phyloP scores from a whole-genome alignment of 2,113 vertebrate species.

The Mustela nigripes region DNA sequence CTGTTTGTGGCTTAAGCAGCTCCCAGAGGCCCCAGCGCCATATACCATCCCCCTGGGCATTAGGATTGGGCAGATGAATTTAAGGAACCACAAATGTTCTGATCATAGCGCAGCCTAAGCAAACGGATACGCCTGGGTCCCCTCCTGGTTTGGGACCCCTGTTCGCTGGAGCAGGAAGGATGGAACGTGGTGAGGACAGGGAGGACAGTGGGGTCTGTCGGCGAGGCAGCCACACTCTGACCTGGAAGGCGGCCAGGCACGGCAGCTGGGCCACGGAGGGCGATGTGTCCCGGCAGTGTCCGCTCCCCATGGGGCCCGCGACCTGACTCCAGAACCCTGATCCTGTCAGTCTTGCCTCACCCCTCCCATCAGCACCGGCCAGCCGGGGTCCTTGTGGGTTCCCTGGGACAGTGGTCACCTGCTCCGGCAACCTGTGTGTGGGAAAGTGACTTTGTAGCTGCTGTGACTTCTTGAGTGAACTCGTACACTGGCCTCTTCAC shows the following conservation, averaged over 20 bases:
- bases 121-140: not conserved
- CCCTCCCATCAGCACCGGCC: not conserved
- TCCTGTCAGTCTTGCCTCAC: not conserved
- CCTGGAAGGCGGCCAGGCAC: not conserved
- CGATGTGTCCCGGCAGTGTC: not conserved
- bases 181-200: not conserved
- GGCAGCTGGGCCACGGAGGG: not conserved
- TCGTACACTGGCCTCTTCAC: not conserved
- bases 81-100: not conserved
- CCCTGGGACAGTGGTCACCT: not conserved
- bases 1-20: not conserved
- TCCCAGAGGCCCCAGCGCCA: not conserved
- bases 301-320: accelerated
- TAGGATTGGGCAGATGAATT: not conserved
- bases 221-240: not conserved
- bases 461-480: not conserved
- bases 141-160: not conserved
- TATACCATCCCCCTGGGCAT: not conserved
- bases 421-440: not conserved
- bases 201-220: not conserved
- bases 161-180: not conserved
- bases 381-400: not conserved
- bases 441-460: not conserved
- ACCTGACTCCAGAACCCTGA: not conserved
- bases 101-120: too few relatives aligned